These are phyloP conservation scores for Cryptoprocta ferox DNA, from an alignment of 2,797 vertebrate species.

Conservation along the genomic window DNA sequence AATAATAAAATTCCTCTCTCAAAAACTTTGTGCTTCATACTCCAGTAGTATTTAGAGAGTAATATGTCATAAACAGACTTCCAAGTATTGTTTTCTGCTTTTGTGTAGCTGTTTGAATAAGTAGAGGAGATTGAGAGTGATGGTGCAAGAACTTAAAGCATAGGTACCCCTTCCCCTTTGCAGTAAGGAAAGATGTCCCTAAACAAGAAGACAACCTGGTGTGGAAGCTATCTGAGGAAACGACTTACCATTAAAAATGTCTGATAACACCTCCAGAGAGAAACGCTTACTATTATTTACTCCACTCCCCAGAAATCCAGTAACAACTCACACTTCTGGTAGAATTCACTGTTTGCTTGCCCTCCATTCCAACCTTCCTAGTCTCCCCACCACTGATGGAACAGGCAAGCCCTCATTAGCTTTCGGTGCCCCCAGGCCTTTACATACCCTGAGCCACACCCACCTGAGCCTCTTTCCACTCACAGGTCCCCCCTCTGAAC, in stretches of 20 bases:
- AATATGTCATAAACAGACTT: background rate
- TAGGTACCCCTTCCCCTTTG: background rate
- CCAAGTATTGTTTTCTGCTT: background rate
- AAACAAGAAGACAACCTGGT: background rate
- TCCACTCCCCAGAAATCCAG: background rate
- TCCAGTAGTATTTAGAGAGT: background rate
- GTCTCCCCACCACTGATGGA: fast-evolving
- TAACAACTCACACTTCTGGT: background rate
- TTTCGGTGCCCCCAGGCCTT: fast-evolving
- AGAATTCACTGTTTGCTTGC: background rate
- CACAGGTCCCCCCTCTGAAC: background rate
- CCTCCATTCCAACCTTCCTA: background rate
- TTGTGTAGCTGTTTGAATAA: background rate
- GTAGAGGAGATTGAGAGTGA: background rate
- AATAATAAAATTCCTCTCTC: background rate
- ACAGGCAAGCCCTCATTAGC: background rate
- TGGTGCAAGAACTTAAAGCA: background rate
- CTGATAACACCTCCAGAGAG: background rate
- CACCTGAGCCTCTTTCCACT: too few relatives aligned
- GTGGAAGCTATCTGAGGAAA: background rate
- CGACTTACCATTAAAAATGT: background rate
- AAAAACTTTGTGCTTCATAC: background rate
- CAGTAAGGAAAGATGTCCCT: background rate
- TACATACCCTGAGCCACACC: fast-evolving
- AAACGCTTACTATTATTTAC: background rate